Evolutionary conservation across 2,888 invertebrate species (phyloP).

Genomic region (Ischnura elegans): DNA sequence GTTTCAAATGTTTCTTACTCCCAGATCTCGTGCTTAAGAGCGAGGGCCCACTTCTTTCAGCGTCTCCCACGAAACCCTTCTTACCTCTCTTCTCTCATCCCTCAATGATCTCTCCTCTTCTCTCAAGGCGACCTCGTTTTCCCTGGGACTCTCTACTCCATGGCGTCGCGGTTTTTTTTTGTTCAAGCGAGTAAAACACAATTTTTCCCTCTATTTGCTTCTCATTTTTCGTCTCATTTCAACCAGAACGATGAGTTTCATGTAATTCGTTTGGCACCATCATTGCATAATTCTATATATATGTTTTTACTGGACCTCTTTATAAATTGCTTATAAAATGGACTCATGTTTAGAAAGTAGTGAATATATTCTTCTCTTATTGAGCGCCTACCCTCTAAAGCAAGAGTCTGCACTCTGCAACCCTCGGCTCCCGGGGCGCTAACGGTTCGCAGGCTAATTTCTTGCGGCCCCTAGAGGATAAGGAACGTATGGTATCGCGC

Average conservation of each 20-base stretch:
- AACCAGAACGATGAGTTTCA: background rate
- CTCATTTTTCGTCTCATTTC: background rate
- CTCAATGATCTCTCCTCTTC: background rate
- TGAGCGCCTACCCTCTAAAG: too few species aligned
- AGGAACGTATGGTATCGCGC: too few species aligned
- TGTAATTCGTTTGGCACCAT: background rate
- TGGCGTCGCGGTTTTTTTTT: background rate
- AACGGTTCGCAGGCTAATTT: too few species aligned
- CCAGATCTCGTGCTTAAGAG: background rate
- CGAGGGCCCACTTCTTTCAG: background rate
- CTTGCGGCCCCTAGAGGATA: too few species aligned
- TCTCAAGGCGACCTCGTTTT: conserved; percentile 4
- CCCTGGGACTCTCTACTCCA: background rate
- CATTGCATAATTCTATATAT: too few species aligned
- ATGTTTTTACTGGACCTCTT: too few species aligned
- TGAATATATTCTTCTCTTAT: too few species aligned
- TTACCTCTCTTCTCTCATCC: background rate
- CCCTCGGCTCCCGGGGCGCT: too few species aligned
- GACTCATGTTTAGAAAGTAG: too few species aligned
- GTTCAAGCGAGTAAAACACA: background rate
- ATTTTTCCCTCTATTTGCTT: background rate
- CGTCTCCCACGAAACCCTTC: background rate
- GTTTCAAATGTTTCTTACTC: background rate
- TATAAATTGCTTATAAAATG: too few species aligned
- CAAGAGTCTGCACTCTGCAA: too few species aligned